A percentile compares a stretch with the other conserved stretches of the same genome.
phyloP scores from a whole-genome alignment of 2,113 vertebrate species.

The Rhinolophus ferrumequinum region DNA sequence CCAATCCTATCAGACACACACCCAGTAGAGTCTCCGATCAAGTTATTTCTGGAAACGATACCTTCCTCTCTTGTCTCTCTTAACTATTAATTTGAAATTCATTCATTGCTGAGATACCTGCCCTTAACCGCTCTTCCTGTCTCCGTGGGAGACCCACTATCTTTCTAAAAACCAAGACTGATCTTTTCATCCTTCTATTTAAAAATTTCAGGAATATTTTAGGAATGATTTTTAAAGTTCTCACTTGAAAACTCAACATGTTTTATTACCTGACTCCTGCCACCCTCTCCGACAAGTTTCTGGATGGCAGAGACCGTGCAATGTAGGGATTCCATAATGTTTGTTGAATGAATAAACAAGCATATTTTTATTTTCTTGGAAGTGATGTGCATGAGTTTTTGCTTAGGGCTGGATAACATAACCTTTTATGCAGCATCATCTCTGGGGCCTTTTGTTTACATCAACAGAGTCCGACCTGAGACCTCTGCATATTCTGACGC shows the following conservation, averaged over 20 bases:
- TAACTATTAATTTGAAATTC: not conserved
- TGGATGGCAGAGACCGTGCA: not conserved
- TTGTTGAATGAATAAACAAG: not conserved
- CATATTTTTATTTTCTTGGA: not conserved
- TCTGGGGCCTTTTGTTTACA: not conserved
- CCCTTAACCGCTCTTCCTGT: not conserved
- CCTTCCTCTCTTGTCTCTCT: not conserved
- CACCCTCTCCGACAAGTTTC: not conserved
- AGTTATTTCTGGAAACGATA: not conserved
- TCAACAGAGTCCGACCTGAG: not conserved
- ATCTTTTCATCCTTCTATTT: not conserved
- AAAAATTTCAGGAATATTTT: not conserved
- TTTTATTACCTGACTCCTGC: not conserved
- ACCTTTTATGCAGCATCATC: not conserved
- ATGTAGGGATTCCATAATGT: not conserved
- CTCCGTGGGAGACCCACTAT: not conserved
- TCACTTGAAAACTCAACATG: not conserved
- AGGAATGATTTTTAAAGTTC: not conserved
- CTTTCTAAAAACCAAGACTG: not conserved
- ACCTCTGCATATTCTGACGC: not conserved
- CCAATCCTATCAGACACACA: not conserved
- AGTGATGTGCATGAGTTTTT: not conserved
- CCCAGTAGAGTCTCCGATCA: not conserved
- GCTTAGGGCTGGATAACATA: not conserved
- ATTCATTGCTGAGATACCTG: not conserved